Evolutionary conservation across 2,797 vertebrate species (phyloP), one percentile per base, ranked within the genome.

Genomic region (Tauraco hartlaubi): DNA sequence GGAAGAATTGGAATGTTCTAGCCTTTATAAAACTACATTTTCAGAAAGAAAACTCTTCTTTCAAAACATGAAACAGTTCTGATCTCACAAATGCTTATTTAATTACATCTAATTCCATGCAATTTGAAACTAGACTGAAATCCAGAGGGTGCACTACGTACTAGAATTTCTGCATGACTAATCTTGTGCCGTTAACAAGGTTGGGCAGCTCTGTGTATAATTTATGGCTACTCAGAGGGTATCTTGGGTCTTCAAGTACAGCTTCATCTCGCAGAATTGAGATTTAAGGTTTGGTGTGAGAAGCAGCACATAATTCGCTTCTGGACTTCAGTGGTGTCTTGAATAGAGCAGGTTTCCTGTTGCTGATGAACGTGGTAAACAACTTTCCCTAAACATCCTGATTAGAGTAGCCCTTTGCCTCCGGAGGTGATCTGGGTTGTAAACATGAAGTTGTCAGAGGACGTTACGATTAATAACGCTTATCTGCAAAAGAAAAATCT

Each of bases 161-260:
- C 39, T 77, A 73, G 73, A 64, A 55, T 90, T 92, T 96, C 92
- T 92, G 76, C 90, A 51, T 97, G 95, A 11, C 88, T 92, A 4
- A 66, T 69, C 43, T 80, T 35, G 51, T 49, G 80, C 55, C 33
- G 76, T 49, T 96, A 92, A 95, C 88, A 35, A 63, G 92, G 51
- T 21, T 86, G 92, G 80, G 90, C 95, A 96, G 90, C 92, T 78
- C 69, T 56, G 73, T 96, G 92, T 66, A 94, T 96, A 93, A 96
- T 97, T 97, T 80, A 94, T 90, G 94, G 92, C 54, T 76, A 7
- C 58, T 88, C 77, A 25, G 58, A 75, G 94, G 77, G 59, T 73
- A 94, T 88, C 80, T 63, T 59, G 80, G 88, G 88, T 94, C 69
- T 73, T 62, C 29, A 5, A 68, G 56, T 12, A 54, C 41, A 83